Conservation (phyloP, 2,113 vertebrate species). For the Nipponia nippon region DNA sequence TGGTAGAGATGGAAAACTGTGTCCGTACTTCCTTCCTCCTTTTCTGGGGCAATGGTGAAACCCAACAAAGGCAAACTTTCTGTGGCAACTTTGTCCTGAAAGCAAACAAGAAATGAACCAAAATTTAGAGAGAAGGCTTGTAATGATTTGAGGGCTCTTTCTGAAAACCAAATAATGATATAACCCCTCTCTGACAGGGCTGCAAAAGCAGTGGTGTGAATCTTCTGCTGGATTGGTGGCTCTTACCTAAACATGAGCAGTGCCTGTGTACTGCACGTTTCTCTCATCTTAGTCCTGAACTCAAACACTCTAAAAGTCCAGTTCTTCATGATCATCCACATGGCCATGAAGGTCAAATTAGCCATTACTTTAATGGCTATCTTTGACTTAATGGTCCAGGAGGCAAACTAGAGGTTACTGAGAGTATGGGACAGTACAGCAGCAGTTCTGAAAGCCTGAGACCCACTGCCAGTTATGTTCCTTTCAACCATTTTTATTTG, state of each 20-base stretch:
- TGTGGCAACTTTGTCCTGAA: constrained; percentile 90
- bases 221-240: not conserved
- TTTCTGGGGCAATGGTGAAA: constrained; percentile 88
- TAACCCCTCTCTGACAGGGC: not conserved
- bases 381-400: not conserved
- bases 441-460: not conserved
- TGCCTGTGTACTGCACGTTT: not conserved
- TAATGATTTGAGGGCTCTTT: not conserved
- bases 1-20: constrained; percentile 93
- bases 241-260: not conserved
- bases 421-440: not conserved
- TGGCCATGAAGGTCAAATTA: not conserved
- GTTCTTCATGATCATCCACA: not conserved
- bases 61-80: constrained; percentile 94
- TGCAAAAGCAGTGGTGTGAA: not conserved
- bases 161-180: not conserved
- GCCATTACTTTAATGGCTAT: not conserved
- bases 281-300: not conserved
- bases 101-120: not conserved
- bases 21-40: constrained; percentile 73
- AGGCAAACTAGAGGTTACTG: not conserved
- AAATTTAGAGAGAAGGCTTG: not conserved
- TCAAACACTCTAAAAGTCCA: not conserved
- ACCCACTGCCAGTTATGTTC: not conserved
- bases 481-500: not conserved